Base-by-base conservation (phyloP, 2,888 invertebrate species). In the Sinodicranocentrus sp. region DNA sequence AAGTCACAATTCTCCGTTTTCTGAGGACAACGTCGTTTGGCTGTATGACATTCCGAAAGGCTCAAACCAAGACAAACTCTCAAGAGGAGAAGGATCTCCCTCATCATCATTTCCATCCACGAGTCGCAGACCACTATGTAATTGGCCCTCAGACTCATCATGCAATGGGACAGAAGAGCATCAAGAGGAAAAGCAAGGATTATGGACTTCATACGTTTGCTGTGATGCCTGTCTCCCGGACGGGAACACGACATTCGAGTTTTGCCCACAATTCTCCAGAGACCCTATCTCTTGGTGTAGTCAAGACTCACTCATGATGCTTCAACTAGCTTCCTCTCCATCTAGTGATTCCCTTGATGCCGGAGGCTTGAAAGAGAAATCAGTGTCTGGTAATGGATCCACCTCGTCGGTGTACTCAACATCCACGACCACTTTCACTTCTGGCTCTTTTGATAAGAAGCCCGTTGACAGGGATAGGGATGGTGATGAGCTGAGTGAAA, bases 201-300 rank as follows among this genome's bases (percentile, higher is more conserved):
- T 89, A 63, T 89, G 89, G 89, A 89, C 89, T 8, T 88, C 89
- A 25, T 89, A 89, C 82, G 86, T 89, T 43, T 89, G 89, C 82
- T 89, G 86, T 83, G 89, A 89, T 82, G 87, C 86, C 63, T 88
- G 88, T 82, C 86, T 88, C 44, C 88, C 87, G 19, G 88, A 88
- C 82, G 86, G 85, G 23, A 67, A 26, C 8, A 84, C 84, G 26
- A 87, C 85, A 8, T 76, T 87, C 52, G 86, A 89, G 57, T 89
- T 87, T 72, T 89, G 89, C 75, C 89, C 89, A 5, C 87, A 88
- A 44, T 89, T 89, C 78, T 80, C 84, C 15, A 77, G 59, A 17
- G 82, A 88, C 48, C 88, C 89, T 0, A 84, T 89, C n/a, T 84
- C 88, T 17, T 89, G 89, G 89, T 89, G 89, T 73, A 87, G 83